Base-by-base conservation (phyloP, 2,888 invertebrate species). In the Limenitis camilla region DNA sequence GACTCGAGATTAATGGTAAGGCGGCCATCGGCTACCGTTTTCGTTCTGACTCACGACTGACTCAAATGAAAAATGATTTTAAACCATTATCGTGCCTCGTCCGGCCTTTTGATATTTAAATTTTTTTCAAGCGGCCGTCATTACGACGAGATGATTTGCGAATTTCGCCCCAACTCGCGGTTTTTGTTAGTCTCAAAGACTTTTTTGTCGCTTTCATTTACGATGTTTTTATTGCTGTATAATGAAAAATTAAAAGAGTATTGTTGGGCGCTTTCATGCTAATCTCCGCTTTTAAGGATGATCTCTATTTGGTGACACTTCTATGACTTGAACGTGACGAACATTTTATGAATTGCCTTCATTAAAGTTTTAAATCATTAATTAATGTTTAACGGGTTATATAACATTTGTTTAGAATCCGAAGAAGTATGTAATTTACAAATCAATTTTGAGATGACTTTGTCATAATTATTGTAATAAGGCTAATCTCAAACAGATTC, bases 21-120 rank as follows among this genome's bases (percentile, higher is more conserved):
- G 68, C 69, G 67, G 70, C 67, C 76, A 73, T 71, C 72, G 80
- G 86, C 86, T 86, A 85, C 86, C 83, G 86, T 85, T 83, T 82
- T 75, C 81, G 78, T 78, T 78, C 81, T 78, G 85, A 81, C 79
- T 84, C 83, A 75, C 77, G 75, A 81, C 77, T 81, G 85, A 81
- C 78, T 82, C 78, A 80, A 79, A 86, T 86, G 87, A 87, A 86
- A 86, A 87, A 87, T 87, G 87, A 81, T 81, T 87, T 87, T 85
- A 87, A 87, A 87, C 86, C 87, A 87, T 87, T 87, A 87, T 76
- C 77, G 79, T 71, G 82, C 78, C 81, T 80, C 84, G 87, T 83
- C 86, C 86, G 80, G 81, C 79, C 86, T 86, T 86, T 86, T 87
- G 85, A 87, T 87, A 87, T 87, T 86, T 87, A 86, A 87, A 82